These are phyloP conservation scores for Podocnemis expansa DNA, from an alignment of 2,113 vertebrate genomes.

Conservation along the genomic window DNA sequence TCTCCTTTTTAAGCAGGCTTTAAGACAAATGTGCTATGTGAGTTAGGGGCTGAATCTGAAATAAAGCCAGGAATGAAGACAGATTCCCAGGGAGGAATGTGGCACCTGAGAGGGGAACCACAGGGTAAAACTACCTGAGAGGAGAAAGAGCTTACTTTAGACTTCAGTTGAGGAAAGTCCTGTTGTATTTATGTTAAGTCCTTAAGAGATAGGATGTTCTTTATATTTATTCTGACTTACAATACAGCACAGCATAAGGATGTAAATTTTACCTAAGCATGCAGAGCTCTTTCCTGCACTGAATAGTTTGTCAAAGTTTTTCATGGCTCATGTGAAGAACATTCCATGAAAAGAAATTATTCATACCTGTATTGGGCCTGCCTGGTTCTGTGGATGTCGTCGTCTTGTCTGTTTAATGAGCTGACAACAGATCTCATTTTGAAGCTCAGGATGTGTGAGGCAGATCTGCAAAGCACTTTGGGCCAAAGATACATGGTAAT, in stretches of 20 bases:
- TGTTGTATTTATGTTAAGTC: background rate
- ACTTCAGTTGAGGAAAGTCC: background rate
- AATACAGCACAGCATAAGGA: background rate
- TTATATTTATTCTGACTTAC: background rate
- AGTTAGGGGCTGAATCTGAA: background rate
- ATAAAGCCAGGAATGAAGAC: background rate
- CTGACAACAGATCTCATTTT: conserved; percentile 97
- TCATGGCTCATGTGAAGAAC: background rate
- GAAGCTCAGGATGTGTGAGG: conserved; percentile 93
- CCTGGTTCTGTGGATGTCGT: conserved; percentile 86
- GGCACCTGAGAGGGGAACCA: background rate
- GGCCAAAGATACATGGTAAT: conserved; percentile 97
- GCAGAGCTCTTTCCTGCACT: background rate
- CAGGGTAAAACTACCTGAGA: background rate
- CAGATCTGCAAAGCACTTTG: conserved; percentile 97
- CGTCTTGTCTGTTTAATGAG: conserved; percentile 95
- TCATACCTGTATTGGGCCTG: conserved; percentile 91
- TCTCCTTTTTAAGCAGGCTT: background rate
- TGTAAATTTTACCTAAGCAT: background rate
- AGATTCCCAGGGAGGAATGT: background rate
- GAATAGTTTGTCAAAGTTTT: background rate
- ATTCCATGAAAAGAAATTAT: background rate
- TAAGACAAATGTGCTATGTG: background rate
- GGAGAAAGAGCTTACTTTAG: background rate
- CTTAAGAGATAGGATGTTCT: background rate